Base-by-base conservation (phyloP, 2,797 vertebrate species). In the Neopelma chrysocephalum region DNA sequence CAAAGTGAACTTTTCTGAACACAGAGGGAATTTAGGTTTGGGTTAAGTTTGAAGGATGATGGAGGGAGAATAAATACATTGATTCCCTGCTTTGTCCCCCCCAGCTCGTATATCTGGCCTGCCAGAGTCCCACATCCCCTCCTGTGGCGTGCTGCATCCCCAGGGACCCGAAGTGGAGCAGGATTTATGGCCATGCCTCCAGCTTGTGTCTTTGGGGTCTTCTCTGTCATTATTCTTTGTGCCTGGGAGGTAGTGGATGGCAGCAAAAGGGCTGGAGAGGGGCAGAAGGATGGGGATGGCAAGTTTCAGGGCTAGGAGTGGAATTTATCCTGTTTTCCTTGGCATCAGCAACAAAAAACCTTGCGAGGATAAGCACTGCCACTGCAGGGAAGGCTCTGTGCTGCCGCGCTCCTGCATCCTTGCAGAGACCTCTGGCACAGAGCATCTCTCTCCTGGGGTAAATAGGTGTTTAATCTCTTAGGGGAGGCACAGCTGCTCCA, bases 381-480 rank as follows among this genome's bases (percentile, higher is more conserved):
- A 9, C 18, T 2, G 5, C 25, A 38, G 56, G 19, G 25, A 62
- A 70, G 32, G 5, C 5, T 45, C 19, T 53, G 57, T 16, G 29
- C 36, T 78, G 43, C 45, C 12, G 6, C 23, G 12, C 25, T 53
- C 58, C 70, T 36, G 29, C 29, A 38, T 43, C 27, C 71, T 83
- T 0, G 0, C 1, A 1, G 29, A 45, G 56, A 48, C 4, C 15
- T 85, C 56, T 47, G 3, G 7, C 34, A 5, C 3, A 6, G 25
- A 50, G n/a, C 64, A 25, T 47, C 1, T 4, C 15, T 76, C 47
- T 90, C 8, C 23, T 18, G 5, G 61, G 40, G n/a, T 36, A 72
- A 62, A 62, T 1, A 19, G 14, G 2, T 51, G 13, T 83, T 75
- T 58, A 1, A 36, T 82, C 82, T 86, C 26, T 68, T 12, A 12